Evolutionary conservation across 2,888 invertebrate species (phyloP).

Genomic region (Drosophila robusta): DNA sequence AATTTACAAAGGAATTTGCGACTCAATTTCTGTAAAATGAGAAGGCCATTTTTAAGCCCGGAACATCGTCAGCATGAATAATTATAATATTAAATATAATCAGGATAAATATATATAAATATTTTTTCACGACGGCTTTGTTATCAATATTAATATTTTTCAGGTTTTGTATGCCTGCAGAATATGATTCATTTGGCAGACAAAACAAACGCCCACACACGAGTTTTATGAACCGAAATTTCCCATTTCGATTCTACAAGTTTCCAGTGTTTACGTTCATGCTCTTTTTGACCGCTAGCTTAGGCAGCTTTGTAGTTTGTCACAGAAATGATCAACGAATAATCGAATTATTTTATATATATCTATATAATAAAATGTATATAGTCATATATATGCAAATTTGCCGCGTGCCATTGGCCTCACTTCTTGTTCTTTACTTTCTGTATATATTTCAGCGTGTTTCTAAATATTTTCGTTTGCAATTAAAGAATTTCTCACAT

Average conservation of each 20-base stretch:
- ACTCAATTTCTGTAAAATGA: no score
- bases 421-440: neutral
- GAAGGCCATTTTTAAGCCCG: no score
- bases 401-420: conserved; percentile 40
- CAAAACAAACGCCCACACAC: conserved; percentile 5
- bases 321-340: conserved; percentile 23
- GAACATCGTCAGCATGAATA: no score
- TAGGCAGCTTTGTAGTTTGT: conserved; percentile 29
- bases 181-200: conserved; percentile 5
- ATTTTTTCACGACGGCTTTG: no score
- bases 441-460: conserved; percentile 2
- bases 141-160: conserved; percentile 2
- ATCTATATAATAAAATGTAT: conserved; percentile 1
- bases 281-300: conserved; percentile 27
- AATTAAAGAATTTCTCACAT: conserved; percentile 40
- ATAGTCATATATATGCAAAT: neutral
- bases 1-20: no score
- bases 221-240: neutral
- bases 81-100: no score
- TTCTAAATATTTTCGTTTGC: conserved; percentile 33
- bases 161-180: neutral
- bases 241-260: neutral
- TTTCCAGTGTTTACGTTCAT: conserved; percentile 13
- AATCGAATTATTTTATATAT: conserved; percentile 17
- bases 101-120: no score